Evolutionary conservation across 2,888 invertebrate genomes (phyloP).

Genomic region (Chorisops tibialis): DNA sequence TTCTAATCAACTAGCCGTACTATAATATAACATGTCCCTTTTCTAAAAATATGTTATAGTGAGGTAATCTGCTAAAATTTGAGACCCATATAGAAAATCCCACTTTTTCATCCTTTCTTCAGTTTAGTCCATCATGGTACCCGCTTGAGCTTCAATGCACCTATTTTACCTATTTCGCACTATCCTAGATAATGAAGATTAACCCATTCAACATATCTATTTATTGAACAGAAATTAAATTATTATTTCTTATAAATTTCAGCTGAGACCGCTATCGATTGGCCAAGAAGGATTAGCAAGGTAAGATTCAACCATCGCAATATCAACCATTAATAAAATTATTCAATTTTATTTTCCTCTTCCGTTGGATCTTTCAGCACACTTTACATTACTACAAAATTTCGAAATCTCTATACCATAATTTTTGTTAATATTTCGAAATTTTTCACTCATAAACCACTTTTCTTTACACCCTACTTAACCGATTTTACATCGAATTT

Average conservation of each 20-base stretch:
- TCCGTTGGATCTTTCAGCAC: conserved; percentile 11
- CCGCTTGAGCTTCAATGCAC: too few relatives aligned
- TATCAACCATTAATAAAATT: background rate
- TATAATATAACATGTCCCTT: too few relatives aligned
- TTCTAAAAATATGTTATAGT: too few relatives aligned
- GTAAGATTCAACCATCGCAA: conserved; percentile 42
- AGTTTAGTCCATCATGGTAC: too few relatives aligned
- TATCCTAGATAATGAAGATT: too few relatives aligned
- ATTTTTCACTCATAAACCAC: too few relatives aligned
- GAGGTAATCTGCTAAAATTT: too few relatives aligned
- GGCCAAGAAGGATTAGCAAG: conserved; percentile 52
- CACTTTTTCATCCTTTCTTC: too few relatives aligned
- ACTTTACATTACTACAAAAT: conserved; percentile 5
- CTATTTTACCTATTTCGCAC: too few relatives aligned
- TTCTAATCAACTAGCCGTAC: too few relatives aligned
- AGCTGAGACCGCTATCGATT: conserved; percentile 52
- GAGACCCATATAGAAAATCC: too few relatives aligned
- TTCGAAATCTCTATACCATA: background rate
- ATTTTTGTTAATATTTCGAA: conserved; percentile 3
- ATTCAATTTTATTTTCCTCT: background rate
- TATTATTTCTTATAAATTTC: conserved; percentile 33
- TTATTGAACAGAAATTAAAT: background rate
- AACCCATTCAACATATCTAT: background rate
- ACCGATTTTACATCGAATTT: background rate
- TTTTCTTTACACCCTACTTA: conserved; percentile 1